Base-by-base conservation (phyloP, 2,888 invertebrate genomes). In the Ochropleura plecta region DNA sequence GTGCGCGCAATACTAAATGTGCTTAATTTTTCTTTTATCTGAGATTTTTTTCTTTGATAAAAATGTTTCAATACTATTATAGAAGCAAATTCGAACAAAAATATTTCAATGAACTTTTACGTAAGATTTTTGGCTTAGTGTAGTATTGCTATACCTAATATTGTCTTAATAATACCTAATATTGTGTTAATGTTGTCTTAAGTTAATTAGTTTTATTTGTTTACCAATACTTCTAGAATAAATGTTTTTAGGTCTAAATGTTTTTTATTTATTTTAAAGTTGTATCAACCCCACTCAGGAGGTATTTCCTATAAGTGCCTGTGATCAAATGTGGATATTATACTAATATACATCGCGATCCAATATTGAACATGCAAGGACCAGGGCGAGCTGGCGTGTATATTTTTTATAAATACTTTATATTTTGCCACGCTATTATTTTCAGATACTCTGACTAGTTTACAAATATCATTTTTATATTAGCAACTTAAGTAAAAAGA, bases 211-310 rank as follows among this genome's bases (percentile, higher is more conserved):
- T 30, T 63, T 18, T 55, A 60, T 53, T 8, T 51, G n/a, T 51
- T 60, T 46, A 60, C 30, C 30, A 30, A 30, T 63, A 64, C 30
- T 65, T 66, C 30, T 64, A 64, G 40, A 70, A 57, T 63, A 78
- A 70, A 55, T 18, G 0, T 14, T 62, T 10, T 60, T 60, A 40
- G 14, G 18, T 60, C 8, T 60, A 70, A 42, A 16, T n/a, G 7
- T 9, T 49, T 60, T 55, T n/a, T 67, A 30, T 74, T 76, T 62
- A 60, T 60, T 74, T 67, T 6, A 62, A 60, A 48, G 18, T 9
- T 10, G n/a, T 4, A 2, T 46, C 30, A 5, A n/a, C 12, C 42
- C 42, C 42, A 2, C 18, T 60, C n/a, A 42, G 6, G 6, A 59
- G 59, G 9, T 40, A 40, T 16, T 30, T 42, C 42, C 6, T n/a